Evolutionary conservation across 2,797 vertebrate genomes (phyloP), one percentile per base, ranked within the genome.

Genomic region (Siniperca scherzeri): DNA sequence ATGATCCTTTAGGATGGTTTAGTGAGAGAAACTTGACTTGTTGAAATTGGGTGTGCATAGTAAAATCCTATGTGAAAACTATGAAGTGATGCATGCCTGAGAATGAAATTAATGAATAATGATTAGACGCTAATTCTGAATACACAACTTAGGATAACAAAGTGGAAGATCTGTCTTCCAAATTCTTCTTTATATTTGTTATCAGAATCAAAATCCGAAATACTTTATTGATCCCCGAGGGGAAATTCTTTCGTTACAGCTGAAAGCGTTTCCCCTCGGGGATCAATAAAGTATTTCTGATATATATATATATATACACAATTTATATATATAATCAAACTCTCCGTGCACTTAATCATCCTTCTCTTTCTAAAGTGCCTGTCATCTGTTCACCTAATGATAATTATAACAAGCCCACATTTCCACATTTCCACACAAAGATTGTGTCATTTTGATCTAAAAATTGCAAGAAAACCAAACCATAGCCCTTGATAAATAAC

Each of bases 401-500:
- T 83, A 66, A 62, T 61, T 62, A 44, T 25, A 83, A 78, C 70
- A 67, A 80, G 73, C 70, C 56, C 46, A 62, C 33, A 60, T 82
- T 85, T 78, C 68, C 69, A n/a, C n/a, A n/a, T n/a, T n/a, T n/a
- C n/a, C n/a, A n/a, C n/a, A n/a, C n/a, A 85, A 81, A 80, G 40
- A 78, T 40, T 76, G 61, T 80, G 70, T 86, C 80, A 80, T 72
- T 72, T 53, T 74, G 82, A 89, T 81, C 52, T 40, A 77, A 64
- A 89, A 83, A 80, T 69, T 83, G 78, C 62, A 80, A 52, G 77
- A 87, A 85, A 88, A 83, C 61, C 52, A 83, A 87, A 79, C 64
- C 52, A 73, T 66, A 64, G 70, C 73, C 61, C 77, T 84, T 82
- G 88, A 91, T 93, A 89, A 92, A 86, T 68, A 88, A 87, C 78